Conservation (phyloP, 2,113 vertebrate species). For the Crypturellus undulatus region DNA sequence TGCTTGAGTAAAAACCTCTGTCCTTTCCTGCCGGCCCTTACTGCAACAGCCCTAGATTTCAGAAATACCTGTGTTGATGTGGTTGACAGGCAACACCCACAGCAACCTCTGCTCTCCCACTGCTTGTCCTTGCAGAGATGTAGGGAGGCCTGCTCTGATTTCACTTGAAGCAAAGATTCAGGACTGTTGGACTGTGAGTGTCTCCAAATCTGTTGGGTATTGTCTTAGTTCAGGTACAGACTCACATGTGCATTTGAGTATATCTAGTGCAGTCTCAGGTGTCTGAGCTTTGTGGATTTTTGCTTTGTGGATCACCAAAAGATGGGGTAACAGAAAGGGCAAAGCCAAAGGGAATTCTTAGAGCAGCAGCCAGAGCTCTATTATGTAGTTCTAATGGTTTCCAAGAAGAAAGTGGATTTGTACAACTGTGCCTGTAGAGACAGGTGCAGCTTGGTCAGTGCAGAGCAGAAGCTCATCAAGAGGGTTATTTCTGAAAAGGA, state of each 20-base stretch:
- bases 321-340: not conserved
- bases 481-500: not conserved
- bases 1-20: not conserved
- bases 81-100: fast-evolving
- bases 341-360: not conserved
- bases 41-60: not conserved
- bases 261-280: not conserved
- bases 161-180: not conserved
- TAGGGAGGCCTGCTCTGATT: not conserved
- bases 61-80: fast-evolving
- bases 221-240: not conserved
- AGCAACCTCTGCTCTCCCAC: not conserved
- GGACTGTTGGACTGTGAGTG: not conserved
- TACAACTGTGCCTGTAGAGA: not conserved
- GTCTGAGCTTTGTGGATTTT: not conserved
- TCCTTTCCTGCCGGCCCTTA: not conserved
- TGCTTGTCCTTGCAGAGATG: fast-evolving
- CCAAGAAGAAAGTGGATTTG: not conserved
- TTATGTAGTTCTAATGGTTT: not conserved
- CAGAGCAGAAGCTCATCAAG: not conserved
- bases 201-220: not conserved
- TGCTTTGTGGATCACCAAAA: not conserved
- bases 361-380: not conserved
- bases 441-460: not conserved
- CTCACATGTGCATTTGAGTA: not conserved